These are phyloP conservation scores for Diphyllodes magnificus DNA, from an alignment of 2,113 vertebrate species.

Conservation along the genomic window DNA sequence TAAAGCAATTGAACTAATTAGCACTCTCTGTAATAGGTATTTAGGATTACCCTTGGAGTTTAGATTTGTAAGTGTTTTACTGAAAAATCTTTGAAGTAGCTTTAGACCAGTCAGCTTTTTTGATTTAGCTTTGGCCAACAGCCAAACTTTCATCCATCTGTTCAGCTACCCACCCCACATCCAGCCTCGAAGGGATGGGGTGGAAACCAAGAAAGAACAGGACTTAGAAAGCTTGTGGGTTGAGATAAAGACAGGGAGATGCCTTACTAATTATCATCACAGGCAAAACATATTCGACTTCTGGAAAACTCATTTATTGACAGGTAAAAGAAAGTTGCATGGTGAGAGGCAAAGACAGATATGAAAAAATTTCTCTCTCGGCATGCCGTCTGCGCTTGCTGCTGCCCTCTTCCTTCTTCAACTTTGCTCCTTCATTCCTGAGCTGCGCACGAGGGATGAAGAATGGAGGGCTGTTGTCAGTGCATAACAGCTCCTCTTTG, in stretches of 20 bases:
- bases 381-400: accelerated
- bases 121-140: not conserved
- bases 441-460: accelerated
- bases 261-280: not conserved
- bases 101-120: not conserved
- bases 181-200: not conserved
- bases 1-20: not conserved
- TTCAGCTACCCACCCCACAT: not conserved
- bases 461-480: accelerated
- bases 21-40: not conserved
- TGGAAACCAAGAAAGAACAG: not conserved
- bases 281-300: not conserved
- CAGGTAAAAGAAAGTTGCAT: not conserved
- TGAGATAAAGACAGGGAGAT: not conserved
- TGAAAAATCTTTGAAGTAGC: not conserved
- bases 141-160: not conserved
- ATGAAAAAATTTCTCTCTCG: not conserved
- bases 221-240: not conserved
- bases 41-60: not conserved
- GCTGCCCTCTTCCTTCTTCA: not conserved
- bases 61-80: not conserved
- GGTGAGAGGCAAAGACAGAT: not conserved
- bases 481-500: not conserved
- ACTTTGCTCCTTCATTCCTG: not conserved
- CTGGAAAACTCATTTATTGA: not conserved